These are phyloP conservation scores for Agonopterix alstromeriana DNA, from an alignment of 2,888 invertebrate species.

Conservation along the genomic window DNA sequence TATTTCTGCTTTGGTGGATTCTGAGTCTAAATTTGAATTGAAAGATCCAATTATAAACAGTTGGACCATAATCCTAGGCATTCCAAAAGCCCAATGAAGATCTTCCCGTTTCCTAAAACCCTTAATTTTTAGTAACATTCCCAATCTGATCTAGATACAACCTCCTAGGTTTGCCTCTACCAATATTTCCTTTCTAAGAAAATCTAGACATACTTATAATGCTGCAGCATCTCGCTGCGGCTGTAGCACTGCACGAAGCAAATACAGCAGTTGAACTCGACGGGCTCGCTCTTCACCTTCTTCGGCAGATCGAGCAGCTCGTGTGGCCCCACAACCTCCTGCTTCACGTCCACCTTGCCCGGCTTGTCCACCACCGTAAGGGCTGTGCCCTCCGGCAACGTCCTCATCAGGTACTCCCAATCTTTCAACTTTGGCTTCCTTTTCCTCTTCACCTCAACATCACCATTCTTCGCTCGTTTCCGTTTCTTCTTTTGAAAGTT, in stretches of 20 bases:
- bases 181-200: too few species aligned
- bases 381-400: constrained; percentile 24
- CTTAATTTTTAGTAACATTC: too few species aligned
- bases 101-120: too few species aligned
- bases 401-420: constrained; percentile 27
- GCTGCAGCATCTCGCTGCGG: constrained; percentile 43
- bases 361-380: constrained; percentile 20
- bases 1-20: too few species aligned
- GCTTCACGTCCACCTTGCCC: constrained; percentile 11
- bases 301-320: constrained; percentile 4
- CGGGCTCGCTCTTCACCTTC: constrained; percentile 27
- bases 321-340: constrained; percentile 14
- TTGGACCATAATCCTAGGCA: too few species aligned
- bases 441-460: constrained; percentile 23
- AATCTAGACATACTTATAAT: constrained; percentile 52
- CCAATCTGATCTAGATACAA: too few species aligned
- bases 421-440: constrained; percentile 25
- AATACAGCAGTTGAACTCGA: constrained; percentile 52
- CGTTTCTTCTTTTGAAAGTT: constrained; percentile 45
- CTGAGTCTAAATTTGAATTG: too few species aligned
- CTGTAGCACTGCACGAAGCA: constrained; percentile 45
- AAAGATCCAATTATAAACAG: too few species aligned
- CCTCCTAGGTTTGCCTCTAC: too few species aligned
- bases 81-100: too few species aligned
- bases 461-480: constrained; percentile 28